Conservation (phyloP, 2,797 vertebrate genomes). For the Coilia nasus region DNA sequence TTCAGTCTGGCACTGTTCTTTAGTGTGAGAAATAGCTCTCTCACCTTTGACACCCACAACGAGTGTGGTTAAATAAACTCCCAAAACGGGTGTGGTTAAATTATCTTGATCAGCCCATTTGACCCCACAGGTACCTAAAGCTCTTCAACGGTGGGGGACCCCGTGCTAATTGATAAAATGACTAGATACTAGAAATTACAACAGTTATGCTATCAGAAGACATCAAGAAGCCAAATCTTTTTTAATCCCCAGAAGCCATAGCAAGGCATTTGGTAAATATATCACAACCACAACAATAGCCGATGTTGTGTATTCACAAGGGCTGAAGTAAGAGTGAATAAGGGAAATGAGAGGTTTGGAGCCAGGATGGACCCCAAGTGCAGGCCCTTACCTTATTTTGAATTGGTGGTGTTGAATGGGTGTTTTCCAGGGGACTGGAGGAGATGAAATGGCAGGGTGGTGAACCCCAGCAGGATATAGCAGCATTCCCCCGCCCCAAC, state of each 20-base stretch:
- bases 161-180: too few species aligned
- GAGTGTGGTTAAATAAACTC: too few species aligned
- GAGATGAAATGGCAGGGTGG: constrained; percentile 39
- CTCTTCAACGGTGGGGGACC: too few species aligned
- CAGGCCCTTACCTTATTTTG: constrained; percentile 35
- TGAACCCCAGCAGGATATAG: constrained; percentile 43
- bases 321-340: constrained; percentile 46
- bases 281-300: constrained; percentile 15
- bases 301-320: constrained; percentile 36
- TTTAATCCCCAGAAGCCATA: background rate
- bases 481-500: constrained; percentile 5
- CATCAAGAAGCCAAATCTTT: background rate
- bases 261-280: constrained; percentile 29
- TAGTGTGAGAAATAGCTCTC: too few species aligned
- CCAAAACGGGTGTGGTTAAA: too few species aligned
- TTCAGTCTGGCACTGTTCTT: too few species aligned
- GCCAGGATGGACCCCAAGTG: constrained; percentile 28
- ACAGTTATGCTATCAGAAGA: too few species aligned
- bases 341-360: constrained; percentile 46
- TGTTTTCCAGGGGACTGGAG: constrained; percentile 50
- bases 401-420: constrained; percentile 39
- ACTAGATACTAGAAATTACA: too few species aligned
- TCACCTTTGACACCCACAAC: too few species aligned
- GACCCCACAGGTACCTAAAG: too few species aligned
- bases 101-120: too few species aligned